These are phyloP conservation scores for Gymnocephalus cernua DNA, from an alignment of 2,113 vertebrate species.

Conservation along the genomic window DNA sequence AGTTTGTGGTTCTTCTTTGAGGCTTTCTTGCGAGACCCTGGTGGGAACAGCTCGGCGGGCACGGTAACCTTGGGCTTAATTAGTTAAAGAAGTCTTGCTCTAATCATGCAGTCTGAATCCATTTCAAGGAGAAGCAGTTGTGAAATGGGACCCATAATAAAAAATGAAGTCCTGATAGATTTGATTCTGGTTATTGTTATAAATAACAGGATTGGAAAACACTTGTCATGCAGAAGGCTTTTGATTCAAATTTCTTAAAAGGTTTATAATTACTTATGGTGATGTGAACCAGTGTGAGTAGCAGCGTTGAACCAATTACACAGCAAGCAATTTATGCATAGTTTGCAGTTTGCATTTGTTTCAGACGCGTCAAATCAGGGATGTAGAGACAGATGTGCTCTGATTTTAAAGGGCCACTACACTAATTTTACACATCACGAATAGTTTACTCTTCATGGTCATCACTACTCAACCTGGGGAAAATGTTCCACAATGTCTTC, in stretches of 20 bases:
- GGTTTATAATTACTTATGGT: conserved; percentile 73
- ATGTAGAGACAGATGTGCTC: conserved; percentile 16
- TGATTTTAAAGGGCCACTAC: conserved; percentile 4
- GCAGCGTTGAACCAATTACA: conserved; percentile 59
- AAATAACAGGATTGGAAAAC: conserved; percentile 44
- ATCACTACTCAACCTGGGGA: not conserved
- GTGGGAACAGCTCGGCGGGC: conserved; percentile 8
- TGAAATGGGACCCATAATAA: conserved; percentile 43
- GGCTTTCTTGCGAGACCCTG: conserved; percentile 28
- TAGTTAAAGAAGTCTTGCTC: conserved; percentile 61
- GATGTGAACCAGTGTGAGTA: conserved; percentile 60
- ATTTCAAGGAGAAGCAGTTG: conserved; percentile 42
- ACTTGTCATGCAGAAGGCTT: conserved; percentile 44
- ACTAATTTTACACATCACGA: not conserved
- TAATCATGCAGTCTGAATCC: conserved; percentile 50
- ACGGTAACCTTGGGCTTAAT: conserved; percentile 65
- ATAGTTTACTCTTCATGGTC: not conserved
- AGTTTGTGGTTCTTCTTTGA: conserved; percentile 34
- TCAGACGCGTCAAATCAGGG: not conserved
- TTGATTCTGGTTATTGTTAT: conserved; percentile 31
- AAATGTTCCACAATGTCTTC: not conserved
- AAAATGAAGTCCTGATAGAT: conserved; percentile 43
- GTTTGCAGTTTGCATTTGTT: conserved; percentile 43
- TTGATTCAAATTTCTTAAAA: conserved; percentile 45
- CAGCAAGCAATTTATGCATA: conserved; percentile 48